Conservation (phyloP, 64 coral and sea anemone species). For the Stylophora pistillata region DNA sequence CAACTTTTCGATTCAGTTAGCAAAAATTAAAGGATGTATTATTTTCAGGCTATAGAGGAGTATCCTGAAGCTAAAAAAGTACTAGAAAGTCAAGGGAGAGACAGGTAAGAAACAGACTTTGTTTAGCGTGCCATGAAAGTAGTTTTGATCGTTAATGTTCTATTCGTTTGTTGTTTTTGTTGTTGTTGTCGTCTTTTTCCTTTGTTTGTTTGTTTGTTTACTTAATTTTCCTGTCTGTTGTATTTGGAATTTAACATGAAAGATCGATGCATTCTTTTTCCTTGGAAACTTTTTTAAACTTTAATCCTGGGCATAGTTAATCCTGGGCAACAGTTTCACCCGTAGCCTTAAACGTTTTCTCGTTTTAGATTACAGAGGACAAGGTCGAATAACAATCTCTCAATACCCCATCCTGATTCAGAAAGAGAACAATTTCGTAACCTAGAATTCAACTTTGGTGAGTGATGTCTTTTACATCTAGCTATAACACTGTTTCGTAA, state of each 20-base stretch:
- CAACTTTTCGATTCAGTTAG: too few species aligned
- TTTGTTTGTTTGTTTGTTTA: too few species aligned
- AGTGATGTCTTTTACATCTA: neutral
- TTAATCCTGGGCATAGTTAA: too few species aligned
- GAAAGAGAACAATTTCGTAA: conserved; percentile 15
- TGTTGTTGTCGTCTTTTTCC: too few species aligned
- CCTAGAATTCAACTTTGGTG: conserved; percentile 37
- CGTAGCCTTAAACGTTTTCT: neutral
- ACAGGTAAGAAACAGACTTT: conserved; percentile 40
- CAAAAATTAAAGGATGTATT: neutral
- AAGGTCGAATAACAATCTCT: conserved; percentile 21
- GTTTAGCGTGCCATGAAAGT: neutral
- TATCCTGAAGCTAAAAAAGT: conserved; percentile 79
- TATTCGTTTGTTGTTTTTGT: too few species aligned
- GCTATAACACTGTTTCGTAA: neutral
- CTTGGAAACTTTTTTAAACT: too few species aligned
- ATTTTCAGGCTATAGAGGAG: conserved; percentile 66
- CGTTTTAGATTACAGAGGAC: conserved; percentile 59
- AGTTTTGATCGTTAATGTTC: too few species aligned
- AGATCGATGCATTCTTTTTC: too few species aligned
- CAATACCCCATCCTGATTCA: neutral
- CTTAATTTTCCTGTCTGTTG: too few species aligned
- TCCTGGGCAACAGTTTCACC: neutral
- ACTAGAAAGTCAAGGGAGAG: conserved; percentile 71
- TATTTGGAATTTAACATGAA: too few species aligned